Evolutionary conservation across 2,888 invertebrate genomes (phyloP).

Genomic region (Zygothrica quintamaculata): DNA sequence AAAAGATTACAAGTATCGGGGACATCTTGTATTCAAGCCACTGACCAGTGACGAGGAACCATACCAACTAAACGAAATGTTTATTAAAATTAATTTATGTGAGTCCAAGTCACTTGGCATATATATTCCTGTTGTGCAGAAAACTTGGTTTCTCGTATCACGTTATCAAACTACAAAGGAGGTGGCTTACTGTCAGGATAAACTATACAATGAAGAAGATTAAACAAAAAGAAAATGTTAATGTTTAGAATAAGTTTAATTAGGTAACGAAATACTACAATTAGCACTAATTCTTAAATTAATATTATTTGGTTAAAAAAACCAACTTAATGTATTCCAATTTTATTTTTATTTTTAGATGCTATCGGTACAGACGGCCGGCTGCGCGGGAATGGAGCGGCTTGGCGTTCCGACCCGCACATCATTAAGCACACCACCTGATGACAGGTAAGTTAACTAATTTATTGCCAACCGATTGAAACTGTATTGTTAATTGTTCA

Average conservation of each 20-base stretch:
- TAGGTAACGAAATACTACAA: no score
- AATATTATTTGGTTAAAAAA: no score
- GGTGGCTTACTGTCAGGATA: constrained; percentile 59
- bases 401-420: constrained; percentile 86
- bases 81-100: constrained; percentile 46
- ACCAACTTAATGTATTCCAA: neutral
- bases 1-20: constrained; percentile 27
- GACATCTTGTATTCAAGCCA: constrained; percentile 37
- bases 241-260: no score
- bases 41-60: neutral
- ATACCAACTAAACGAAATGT: constrained; percentile 40
- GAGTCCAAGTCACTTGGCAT: neutral
- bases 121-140: constrained; percentile 28
- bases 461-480: neutral
- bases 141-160: constrained; percentile 52
- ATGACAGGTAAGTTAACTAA: constrained; percentile 82
- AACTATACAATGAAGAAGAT: neutral
- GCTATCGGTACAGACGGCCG: constrained; percentile 90
- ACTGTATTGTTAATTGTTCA: constrained; percentile 1
- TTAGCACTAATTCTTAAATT: no score
- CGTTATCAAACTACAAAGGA: constrained; percentile 40
- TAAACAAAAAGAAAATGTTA: no score
- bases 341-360: constrained; percentile 85
- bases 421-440: constrained; percentile 85
- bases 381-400: constrained; percentile 90